Evolutionary conservation across 1,140 invertebrate genomes (phyloP).

Genomic region (Meloidogyne chitwoodi): DNA sequence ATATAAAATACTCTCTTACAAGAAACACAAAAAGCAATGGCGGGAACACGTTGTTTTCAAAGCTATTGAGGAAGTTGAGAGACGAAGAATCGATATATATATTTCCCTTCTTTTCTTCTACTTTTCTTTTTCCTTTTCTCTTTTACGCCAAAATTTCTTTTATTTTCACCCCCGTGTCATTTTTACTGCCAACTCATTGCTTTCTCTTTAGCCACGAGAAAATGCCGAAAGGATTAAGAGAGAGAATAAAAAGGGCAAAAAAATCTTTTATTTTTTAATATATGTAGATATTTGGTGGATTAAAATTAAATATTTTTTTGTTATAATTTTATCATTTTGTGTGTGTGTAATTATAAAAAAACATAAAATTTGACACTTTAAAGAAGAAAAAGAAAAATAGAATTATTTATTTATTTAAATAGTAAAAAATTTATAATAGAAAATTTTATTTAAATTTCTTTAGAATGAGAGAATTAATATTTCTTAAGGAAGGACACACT

Average conservation of each 20-base stretch:
- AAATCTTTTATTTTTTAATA: not conserved
- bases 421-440: too few relatives aligned
- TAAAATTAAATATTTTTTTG: not conserved
- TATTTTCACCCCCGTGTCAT: too few relatives aligned
- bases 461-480: too few relatives aligned
- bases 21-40: not conserved
- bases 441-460: too few relatives aligned
- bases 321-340: too few relatives aligned
- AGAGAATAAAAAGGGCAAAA: not conserved
- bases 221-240: not conserved
- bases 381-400: too few relatives aligned
- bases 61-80: not conserved
- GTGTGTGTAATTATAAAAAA: too few relatives aligned
- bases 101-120: not conserved
- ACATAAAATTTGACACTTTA: too few relatives aligned
- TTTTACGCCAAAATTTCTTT: too few relatives aligned
- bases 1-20: not conserved
- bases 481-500: too few relatives aligned
- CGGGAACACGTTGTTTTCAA: not conserved
- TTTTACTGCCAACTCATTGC: not conserved
- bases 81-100: not conserved
- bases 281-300: not conserved
- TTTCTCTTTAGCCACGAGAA: not conserved
- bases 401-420: too few relatives aligned
- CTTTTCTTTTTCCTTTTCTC: not conserved